phyloP scores from a whole-genome alignment of 2,113 vertebrate species.

The Pandion haliaetus region DNA sequence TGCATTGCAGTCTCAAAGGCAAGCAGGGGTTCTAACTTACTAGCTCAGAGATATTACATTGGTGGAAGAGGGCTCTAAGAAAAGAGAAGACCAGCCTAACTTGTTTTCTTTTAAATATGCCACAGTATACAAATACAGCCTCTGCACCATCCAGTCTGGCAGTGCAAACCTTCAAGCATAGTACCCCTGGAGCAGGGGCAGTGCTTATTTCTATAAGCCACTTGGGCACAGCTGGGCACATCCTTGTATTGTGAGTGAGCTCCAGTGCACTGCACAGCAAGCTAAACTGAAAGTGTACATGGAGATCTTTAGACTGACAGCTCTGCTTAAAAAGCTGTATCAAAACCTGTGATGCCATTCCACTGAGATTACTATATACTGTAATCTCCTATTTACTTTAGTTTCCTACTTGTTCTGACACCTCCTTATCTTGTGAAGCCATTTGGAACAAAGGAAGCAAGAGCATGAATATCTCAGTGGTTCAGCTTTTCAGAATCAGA shows the following conservation, averaged over 20 bases:
- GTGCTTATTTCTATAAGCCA: neutral
- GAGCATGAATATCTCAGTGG: neutral
- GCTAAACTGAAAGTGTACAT: neutral
- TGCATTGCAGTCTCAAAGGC: neutral
- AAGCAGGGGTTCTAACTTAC: neutral
- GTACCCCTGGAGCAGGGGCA: neutral
- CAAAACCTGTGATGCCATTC: neutral
- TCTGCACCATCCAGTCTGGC: neutral
- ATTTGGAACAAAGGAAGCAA: neutral
- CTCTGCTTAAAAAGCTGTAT: neutral
- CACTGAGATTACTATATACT: neutral
- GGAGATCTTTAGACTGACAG: neutral
- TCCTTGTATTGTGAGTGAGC: neutral
- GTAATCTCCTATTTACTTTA: neutral
- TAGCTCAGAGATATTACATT: neutral
- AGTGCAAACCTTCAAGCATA: neutral
- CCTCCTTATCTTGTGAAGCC: neutral
- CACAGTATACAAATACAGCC: neutral
- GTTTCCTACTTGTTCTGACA: neutral
- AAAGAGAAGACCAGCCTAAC: neutral
- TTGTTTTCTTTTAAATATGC: neutral
- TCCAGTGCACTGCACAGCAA: neutral
- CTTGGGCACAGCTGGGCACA: neutral
- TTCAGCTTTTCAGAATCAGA: neutral
- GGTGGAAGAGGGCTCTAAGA: neutral